Conservation (phyloP, 1,140 invertebrate species). For the Coboldia fuscipes region DNA sequence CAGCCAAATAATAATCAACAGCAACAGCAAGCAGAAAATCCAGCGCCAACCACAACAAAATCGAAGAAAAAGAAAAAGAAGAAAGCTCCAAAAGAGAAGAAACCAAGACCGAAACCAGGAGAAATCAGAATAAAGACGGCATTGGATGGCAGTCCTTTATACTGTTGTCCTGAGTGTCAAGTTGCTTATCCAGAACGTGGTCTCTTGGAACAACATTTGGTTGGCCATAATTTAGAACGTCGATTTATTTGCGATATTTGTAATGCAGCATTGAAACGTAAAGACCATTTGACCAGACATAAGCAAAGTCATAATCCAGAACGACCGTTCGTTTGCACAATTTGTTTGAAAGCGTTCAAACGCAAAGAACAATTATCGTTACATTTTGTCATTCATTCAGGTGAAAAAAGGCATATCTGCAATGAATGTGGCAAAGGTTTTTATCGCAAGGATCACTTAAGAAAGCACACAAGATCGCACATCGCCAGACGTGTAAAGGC, state of each 20-base stretch:
- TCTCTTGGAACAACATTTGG: slow-evolving; percentile 54
- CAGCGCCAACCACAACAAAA: slow-evolving; percentile 13
- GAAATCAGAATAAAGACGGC: slow-evolving; percentile 63
- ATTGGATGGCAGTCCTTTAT: slow-evolving; percentile 57
- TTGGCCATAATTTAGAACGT: slow-evolving; percentile 53
- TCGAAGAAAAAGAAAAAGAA: slow-evolving; percentile 65
- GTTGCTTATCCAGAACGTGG: slow-evolving; percentile 67
- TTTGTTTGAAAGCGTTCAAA: slow-evolving; percentile 67
- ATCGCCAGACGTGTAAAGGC: slow-evolving; percentile 61
- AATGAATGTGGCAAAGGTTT: slow-evolving; percentile 66
- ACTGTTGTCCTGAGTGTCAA: slow-evolving; percentile 69
- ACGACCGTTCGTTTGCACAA: slow-evolving; percentile 57
- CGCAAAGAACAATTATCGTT: slow-evolving; percentile 63
- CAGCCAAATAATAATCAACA: slow-evolving; percentile 1
- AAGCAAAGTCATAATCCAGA: slow-evolving; percentile 65
- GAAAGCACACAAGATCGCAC: slow-evolving; percentile 61
- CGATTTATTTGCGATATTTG: slow-evolving; percentile 70
- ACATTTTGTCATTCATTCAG: slow-evolving; percentile 68
- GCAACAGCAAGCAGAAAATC: neutral
- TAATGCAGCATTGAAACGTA: slow-evolving; percentile 59
- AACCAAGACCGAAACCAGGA: slow-evolving; percentile 56
- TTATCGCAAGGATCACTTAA: slow-evolving; percentile 52
- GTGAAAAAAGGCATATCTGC: slow-evolving; percentile 66
- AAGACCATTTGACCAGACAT: slow-evolving; percentile 59
- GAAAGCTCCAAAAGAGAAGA: slow-evolving; percentile 55